Evolutionary conservation across 2,888 invertebrate species (phyloP).

Genomic region (Leptodirus hochenwartii): DNA sequence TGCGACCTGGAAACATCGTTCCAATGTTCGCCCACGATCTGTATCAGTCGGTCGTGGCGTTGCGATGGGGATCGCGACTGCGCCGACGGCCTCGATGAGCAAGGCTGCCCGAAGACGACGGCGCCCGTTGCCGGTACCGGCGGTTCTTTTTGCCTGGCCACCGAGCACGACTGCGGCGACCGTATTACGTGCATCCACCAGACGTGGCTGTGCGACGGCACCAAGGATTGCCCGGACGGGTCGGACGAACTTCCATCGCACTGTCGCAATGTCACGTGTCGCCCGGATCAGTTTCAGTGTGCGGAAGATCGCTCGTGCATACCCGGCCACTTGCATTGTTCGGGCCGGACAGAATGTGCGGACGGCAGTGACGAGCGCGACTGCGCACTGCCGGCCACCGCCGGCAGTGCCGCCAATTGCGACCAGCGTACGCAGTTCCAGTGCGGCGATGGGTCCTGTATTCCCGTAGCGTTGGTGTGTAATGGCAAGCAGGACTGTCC

Average conservation of each 20-base stretch:
- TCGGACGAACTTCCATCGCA: constrained; percentile 53
- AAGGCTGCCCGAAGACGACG: constrained; percentile 41
- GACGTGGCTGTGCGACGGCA: constrained; percentile 73
- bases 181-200: constrained; percentile 62
- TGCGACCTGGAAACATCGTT: constrained; percentile 57
- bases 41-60: constrained; percentile 62
- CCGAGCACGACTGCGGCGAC: constrained; percentile 67
- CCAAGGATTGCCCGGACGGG: constrained; percentile 65
- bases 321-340: constrained; percentile 63
- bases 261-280: constrained; percentile 59
- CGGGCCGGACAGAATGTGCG: constrained; percentile 60
- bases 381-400: constrained; percentile 50
- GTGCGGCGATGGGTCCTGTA: constrained; percentile 72
- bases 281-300: constrained; percentile 77
- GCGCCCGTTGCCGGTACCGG: no score
- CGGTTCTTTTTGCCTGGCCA: constrained; percentile 47
- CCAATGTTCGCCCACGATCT: constrained; percentile 54
- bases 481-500: constrained; percentile 76
- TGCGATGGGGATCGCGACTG: constrained; percentile 85
- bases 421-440: constrained; percentile 66
- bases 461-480: constrained; percentile 61
- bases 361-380: constrained; percentile 76
- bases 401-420: constrained; percentile 46
- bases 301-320: constrained; percentile 60
- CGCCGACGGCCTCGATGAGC: constrained; percentile 66